Evolutionary conservation across 2,797 vertebrate species (phyloP).

Genomic region (Lophotriccus pileatus): DNA sequence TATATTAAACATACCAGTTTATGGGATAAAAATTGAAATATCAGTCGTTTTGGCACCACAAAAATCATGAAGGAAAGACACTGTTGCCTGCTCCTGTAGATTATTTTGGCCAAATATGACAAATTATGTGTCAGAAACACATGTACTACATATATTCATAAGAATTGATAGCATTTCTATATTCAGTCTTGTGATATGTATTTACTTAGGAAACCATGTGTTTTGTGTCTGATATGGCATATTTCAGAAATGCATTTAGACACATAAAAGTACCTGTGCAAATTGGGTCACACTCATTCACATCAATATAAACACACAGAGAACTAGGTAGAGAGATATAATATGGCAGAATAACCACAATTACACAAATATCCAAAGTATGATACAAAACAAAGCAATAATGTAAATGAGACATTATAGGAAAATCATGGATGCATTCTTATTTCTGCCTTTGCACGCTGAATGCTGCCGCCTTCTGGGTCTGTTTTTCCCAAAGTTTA

Average conservation of each 20-base stretch:
- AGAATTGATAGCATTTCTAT: background rate
- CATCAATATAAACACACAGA: background rate
- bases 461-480: background rate
- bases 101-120: background rate
- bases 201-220: background rate
- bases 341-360: background rate
- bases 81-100: background rate
- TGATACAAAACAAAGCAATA: background rate
- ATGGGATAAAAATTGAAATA: background rate
- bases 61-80: background rate
- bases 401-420: background rate
- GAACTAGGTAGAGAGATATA: background rate
- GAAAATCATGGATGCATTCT: background rate
- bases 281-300: background rate
- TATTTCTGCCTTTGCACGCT: background rate
- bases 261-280: background rate
- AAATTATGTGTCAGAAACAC: background rate
- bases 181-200: background rate
- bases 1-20: background rate
- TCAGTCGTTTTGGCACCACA: background rate
- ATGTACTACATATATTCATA: background rate
- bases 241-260: background rate
- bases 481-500: conserved; percentile 25
- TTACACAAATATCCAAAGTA: background rate
- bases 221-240: background rate